Conservation (phyloP, 2,113 vertebrate genomes). For the human region DNA sequence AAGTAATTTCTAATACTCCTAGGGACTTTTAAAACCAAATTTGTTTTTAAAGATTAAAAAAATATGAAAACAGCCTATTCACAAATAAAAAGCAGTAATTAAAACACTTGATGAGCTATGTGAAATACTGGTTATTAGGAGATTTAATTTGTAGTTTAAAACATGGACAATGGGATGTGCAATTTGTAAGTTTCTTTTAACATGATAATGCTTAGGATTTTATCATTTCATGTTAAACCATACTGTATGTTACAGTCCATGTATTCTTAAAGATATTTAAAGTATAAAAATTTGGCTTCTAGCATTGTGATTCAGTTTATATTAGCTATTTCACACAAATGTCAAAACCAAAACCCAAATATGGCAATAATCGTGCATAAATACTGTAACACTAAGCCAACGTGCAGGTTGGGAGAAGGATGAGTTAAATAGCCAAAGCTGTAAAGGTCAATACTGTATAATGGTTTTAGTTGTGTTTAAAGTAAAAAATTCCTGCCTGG, state of each 20-base stretch:
- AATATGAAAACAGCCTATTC: neutral
- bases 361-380: neutral
- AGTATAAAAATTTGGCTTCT: neutral
- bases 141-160: slow-evolving; percentile 44
- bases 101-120: slow-evolving; percentile 38
- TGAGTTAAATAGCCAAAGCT: neutral
- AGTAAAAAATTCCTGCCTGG: neutral
- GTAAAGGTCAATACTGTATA: neutral
- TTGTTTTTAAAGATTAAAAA: neutral
- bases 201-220: neutral
- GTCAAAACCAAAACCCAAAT: neutral
- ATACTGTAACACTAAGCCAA: neutral
- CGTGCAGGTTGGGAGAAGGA: neutral
- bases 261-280: neutral
- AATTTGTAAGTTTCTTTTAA: neutral
- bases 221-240: neutral
- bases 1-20: neutral
- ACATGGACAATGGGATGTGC: neutral
- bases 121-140: slow-evolving; percentile 12
- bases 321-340: slow-evolving; percentile 1
- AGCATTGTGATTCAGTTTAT: neutral
- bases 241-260: neutral
- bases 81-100: slow-evolving; percentile 33
- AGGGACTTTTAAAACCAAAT: slow-evolving; percentile 8
- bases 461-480: neutral